phyloP scores from a whole-genome alignment of 2,113 vertebrate genomes.

The Cochlearius cochlearius region DNA sequence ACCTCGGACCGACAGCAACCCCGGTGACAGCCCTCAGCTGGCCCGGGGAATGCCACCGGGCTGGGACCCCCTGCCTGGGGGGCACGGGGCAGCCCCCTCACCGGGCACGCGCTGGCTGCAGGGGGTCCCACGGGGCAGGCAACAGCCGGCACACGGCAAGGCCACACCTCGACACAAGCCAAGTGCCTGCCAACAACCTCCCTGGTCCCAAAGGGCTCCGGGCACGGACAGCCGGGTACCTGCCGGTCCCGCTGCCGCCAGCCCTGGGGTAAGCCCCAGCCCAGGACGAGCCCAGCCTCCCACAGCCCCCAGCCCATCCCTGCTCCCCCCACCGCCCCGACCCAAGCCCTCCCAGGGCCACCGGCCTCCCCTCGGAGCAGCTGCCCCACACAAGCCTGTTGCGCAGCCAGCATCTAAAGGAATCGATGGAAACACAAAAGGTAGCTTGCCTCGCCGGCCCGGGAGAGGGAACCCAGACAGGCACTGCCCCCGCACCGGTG shows the following conservation, averaged over 20 bases:
- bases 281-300: not conserved
- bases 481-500: not conserved
- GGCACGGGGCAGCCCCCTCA: not conserved
- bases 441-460: not conserved
- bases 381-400: not conserved
- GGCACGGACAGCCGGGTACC: accelerated
- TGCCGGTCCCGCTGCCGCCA: accelerated
- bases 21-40: not conserved
- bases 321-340: accelerated
- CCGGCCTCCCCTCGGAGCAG: not conserved
- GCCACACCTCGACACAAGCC: not conserved
- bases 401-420: not conserved
- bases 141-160: accelerated
- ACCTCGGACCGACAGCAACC: not conserved
- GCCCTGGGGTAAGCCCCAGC: accelerated
- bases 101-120: not conserved
- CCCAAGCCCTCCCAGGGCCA: not conserved
- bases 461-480: not conserved
- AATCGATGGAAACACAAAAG: not conserved
- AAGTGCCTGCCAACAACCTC: accelerated
- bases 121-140: not conserved
- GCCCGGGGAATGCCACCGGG: not conserved
- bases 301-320: accelerated
- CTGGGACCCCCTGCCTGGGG: not conserved
- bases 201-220: not conserved